Evolutionary conservation across 2,797 vertebrate species (phyloP), one percentile per base, ranked within the genome.

Genomic region (Mycteria americana): DNA sequence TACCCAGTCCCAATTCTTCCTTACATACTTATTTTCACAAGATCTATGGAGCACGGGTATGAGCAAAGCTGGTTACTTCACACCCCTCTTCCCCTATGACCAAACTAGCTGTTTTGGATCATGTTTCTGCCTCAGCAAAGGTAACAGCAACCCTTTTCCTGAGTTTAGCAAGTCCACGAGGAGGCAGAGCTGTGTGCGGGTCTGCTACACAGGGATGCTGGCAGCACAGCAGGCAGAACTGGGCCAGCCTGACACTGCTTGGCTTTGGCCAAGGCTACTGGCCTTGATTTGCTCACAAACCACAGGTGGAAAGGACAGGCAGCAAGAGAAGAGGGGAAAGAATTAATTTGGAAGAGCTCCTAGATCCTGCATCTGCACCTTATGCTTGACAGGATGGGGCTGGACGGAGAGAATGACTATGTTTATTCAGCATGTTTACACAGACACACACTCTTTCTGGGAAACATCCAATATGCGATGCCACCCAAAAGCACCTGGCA

Each of bases 401-500:
- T 76, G 46, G 70, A 83, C 0, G 0, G 39, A 81, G 31, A 84
- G 37, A 60, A 75, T 11, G 12, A 54, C 35, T 75, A 21, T 30
- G 25, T 89, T 93, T 93, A 54, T 79, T 72, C 77, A 93, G 68
- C 35, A 19, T 21, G 30, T 80, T 92, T 83, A 89, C 60, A 59
- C 28, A 77, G 51, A 77, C 18, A 80, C 1, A 0, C 18, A 43
- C 60, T 91, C 60, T 76, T 91, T 59, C 72, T 14, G 1, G 85
- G 82, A 93, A 96, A 50, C 30, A 14, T 60, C 85, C 59, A 87
- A 7, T 69, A 27, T 31, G 50, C 69, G 54, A 77, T 83, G 83
- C 90, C 88, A 73, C 85, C 64, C 68, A 93, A 53, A 94, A 92
- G 63, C 68, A 68, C 77, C 91, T 80, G 69, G 84, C 81, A 82